These are phyloP conservation scores for Digitonthophagus gazella DNA, from an alignment of 2,888 invertebrate species.

Conservation along the genomic window DNA sequence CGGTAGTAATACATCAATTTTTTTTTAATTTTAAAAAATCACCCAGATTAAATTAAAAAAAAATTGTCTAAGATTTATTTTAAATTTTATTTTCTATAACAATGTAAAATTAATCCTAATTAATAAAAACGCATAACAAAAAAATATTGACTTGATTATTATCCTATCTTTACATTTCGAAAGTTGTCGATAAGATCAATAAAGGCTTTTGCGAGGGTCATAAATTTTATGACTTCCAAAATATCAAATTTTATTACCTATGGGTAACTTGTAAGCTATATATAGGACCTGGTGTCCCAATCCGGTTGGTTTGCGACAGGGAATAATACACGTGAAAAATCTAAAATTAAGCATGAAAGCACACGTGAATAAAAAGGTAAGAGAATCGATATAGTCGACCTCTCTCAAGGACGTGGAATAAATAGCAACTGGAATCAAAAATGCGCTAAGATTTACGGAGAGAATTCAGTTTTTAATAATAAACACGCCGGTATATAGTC, in stretches of 20 bases:
- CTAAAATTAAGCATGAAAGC: not conserved
- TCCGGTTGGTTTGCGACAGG: not conserved
- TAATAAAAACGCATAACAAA: too few species aligned
- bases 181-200: conserved; percentile 4
- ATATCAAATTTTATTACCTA: conserved; percentile 12
- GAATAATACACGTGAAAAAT: not conserved
- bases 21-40: too few species aligned
- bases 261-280: not conserved
- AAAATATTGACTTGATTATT: too few species aligned
- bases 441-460: not conserved
- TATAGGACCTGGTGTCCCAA: not conserved
- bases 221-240: conserved; percentile 13
- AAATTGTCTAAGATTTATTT: too few species aligned
- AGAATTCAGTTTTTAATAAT: not conserved
- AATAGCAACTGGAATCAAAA: not conserved
- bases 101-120: too few species aligned
- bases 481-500: not conserved
- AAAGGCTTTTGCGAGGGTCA: conserved; percentile 1
- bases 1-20: too few species aligned
- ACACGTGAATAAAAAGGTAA: not conserved
- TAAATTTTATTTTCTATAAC: too few species aligned
- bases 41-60: too few species aligned
- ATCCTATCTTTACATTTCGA: too few species aligned
- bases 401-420: not conserved
- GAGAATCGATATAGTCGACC: not conserved